Base-by-base conservation (phyloP, 1,140 invertebrate genomes). In the Armadillidium nasatum region DNA sequence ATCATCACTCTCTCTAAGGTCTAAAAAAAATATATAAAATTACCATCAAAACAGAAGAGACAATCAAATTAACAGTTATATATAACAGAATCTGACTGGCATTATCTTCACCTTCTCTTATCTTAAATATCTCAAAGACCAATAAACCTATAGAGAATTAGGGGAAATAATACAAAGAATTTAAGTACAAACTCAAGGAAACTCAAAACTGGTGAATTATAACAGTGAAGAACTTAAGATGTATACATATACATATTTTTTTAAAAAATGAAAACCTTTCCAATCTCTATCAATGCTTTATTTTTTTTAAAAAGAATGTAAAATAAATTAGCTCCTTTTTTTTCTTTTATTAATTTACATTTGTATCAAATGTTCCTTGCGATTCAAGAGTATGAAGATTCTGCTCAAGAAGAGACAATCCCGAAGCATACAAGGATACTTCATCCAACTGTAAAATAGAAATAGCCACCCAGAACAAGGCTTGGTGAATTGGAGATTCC, bases 361-460 rank as follows among this genome's bases (percentile, higher is more conserved):
- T 91, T 67, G 90, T 88, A 76, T 96, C 93, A 84, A 97, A 96
- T 46, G 89, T 91, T 71, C 92, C 92, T 82, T 95, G 93, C 0
- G 92, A 94, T 84, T 98, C 95, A 4, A 99, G 86, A 0, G 95
- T 98, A 83, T 98, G 96, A 0, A 99, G 86, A 87, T 98, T 98
- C 86, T 99, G 97, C 84, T 99, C 97, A 23, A 99, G 88, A 13
- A 99, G 86, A 0, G 96, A 94, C 70, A 99, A 86, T 0, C 96
- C 97, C 21, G 94, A 93, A 3, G 94, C 95, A 85, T 98, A 99
- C 0, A 99, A 85, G 0, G 92, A 91, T 15, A 92, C 89, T 83
- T 98, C 95, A 82, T 99, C 96, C 79, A 98, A 84, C 83, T 99
- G 96, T 13, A 99, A 86, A 10, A 98, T 94, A 0, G 95, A 97